Evolutionary conservation across 2,888 invertebrate species (phyloP).

Genomic region (Carcina quercana): DNA sequence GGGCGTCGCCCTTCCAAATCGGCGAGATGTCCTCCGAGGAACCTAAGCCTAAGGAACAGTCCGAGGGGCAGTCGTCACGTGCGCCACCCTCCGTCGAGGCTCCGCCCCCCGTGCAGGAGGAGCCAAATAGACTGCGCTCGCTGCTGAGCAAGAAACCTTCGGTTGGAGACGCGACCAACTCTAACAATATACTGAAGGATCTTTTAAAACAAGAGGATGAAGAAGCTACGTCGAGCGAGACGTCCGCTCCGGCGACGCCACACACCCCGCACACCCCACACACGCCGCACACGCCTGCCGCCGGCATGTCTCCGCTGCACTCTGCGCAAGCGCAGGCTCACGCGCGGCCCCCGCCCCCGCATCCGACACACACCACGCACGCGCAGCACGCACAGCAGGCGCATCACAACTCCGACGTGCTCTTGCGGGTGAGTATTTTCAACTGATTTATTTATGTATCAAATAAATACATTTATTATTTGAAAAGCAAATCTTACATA

Average conservation of each 20-base stretch:
- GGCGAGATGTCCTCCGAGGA: conserved; percentile 75
- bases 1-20: conserved; percentile 73
- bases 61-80: conserved; percentile 41
- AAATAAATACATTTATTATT: too few relatives aligned
- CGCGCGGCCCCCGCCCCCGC: conserved; percentile 22
- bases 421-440: conserved; percentile 65
- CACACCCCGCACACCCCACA: conserved; percentile 48
- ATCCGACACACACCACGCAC: conserved; percentile 25
- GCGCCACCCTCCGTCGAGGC: conserved; percentile 29
- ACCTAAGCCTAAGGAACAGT: conserved; percentile 59
- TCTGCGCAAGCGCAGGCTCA: conserved; percentile 26
- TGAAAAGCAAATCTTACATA: too few relatives aligned
- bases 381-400: conserved; percentile 28
- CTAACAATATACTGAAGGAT: conserved; percentile 57
- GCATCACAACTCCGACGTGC: conserved; percentile 72
- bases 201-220: conserved; percentile 64
- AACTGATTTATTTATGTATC: too few relatives aligned
- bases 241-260: conserved; percentile 58
- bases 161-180: conserved; percentile 39
- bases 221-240: conserved; percentile 55
- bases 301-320: conserved; percentile 35
- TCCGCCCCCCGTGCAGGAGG: conserved; percentile 36
- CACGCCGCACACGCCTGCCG: conserved; percentile 31
- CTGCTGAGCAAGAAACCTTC: conserved; percentile 73
- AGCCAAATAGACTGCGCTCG: conserved; percentile 74